Evolutionary conservation across 2,888 invertebrate genomes (phyloP).

Genomic region (Lasius fuliginosus): DNA sequence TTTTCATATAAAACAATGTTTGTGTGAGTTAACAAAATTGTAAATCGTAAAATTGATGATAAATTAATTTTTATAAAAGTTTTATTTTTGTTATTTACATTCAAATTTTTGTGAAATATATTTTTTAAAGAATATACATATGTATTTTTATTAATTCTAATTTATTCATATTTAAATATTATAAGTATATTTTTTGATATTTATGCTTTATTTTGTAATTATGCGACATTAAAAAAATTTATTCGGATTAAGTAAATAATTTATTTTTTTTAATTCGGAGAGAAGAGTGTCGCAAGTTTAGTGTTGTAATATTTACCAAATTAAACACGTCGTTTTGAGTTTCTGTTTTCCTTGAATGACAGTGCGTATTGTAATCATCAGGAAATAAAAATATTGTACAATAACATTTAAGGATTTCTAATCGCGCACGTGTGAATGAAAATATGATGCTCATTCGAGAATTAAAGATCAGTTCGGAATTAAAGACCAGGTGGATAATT

Average conservation of each 20-base stretch:
- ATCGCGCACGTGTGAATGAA: neutral
- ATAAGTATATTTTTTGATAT: neutral
- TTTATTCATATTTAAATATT: neutral
- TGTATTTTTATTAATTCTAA: neutral
- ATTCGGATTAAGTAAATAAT: neutral
- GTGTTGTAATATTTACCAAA: neutral
- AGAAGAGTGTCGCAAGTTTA: neutral
- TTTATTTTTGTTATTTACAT: neutral
- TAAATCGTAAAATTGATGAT: neutral
- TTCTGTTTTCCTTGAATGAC: neutral
- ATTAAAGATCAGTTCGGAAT: neutral
- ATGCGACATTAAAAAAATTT: neutral
- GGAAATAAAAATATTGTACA: neutral
- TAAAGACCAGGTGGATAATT: constrained; percentile 1
- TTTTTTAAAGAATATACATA: neutral
- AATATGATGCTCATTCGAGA: neutral
- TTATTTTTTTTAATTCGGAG: neutral
- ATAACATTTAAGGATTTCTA: neutral
- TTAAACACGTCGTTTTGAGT: neutral
- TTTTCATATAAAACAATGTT: neutral
- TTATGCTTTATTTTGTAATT: neutral
- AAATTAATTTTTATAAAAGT: neutral
- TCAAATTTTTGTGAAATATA: neutral
- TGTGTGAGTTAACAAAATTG: neutral
- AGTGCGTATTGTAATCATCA: neutral